A percentile compares a stretch with the other conserved stretches of the same genome.
These are phyloP conservation scores for Drosophila parvula DNA, from an alignment of 1,140 invertebrate species.

Conservation along the genomic window DNA sequence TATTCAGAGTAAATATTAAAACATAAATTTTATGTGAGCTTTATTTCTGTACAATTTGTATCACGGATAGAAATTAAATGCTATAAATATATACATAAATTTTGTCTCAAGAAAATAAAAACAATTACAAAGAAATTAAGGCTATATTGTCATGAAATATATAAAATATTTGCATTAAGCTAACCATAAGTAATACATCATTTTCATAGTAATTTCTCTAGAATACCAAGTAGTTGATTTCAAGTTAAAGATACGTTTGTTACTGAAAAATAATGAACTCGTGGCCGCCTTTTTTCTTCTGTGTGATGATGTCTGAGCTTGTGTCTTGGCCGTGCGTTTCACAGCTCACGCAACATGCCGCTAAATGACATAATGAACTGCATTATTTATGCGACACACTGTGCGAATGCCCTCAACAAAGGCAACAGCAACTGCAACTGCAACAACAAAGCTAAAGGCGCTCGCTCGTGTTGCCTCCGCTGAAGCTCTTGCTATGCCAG, in stretches of 20 bases:
- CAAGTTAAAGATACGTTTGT: not conserved
- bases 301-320: slow-evolving; percentile 47
- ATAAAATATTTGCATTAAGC: not conserved
- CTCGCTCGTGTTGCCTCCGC: slow-evolving; percentile 18
- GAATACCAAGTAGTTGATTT: not conserved
- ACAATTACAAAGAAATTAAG: not conserved
- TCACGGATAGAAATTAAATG: too few relatives aligned
- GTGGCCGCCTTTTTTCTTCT: not conserved
- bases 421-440: not conserved
- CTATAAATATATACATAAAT: too few relatives aligned
- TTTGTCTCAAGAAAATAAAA: too few relatives aligned
- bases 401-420: slow-evolving; percentile 47
- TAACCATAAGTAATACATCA: not conserved
- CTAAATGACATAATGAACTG: slow-evolving; percentile 83
- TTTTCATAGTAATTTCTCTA: not conserved
- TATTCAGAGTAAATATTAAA: too few relatives aligned
- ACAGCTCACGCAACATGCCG: slow-evolving; percentile 72
- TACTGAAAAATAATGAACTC: not conserved
- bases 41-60: too few relatives aligned
- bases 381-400: slow-evolving; percentile 80
- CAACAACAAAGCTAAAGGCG: slow-evolving; percentile 32
- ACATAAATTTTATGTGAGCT: too few relatives aligned
- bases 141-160: not conserved
- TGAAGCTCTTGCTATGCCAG: not conserved
- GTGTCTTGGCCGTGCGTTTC: slow-evolving; percentile 46